Percentiles rank a stretch among this genome's conserved stretches.
Conservation (phyloP, 2,888 invertebrate genomes). For the Phortica magna region DNA sequence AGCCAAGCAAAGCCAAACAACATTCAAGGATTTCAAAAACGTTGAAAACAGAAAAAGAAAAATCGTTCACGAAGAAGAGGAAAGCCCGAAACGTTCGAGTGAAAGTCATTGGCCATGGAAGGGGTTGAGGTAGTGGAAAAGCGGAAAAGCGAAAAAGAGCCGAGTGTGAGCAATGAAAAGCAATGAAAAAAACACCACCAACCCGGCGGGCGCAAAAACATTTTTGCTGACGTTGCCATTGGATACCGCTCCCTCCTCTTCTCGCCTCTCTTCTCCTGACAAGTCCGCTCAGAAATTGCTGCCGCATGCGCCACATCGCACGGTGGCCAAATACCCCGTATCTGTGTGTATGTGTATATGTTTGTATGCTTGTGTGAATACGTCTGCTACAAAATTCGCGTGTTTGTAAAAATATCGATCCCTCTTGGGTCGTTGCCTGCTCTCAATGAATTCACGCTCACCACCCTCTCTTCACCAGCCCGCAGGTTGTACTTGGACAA, state of each 20-base stretch:
- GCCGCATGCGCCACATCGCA: background rate
- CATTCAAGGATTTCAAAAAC: slow-evolving; percentile 64
- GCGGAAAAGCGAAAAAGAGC: background rate
- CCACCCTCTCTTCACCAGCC: background rate
- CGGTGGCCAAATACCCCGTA: background rate
- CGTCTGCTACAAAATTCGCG: slow-evolving; percentile 16
- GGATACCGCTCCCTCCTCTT: background rate
- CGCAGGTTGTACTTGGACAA: background rate
- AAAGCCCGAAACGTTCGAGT: background rate
- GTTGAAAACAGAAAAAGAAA: slow-evolving; percentile 15
- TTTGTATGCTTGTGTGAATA: slow-evolving; percentile 33
- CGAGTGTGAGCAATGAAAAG: background rate
- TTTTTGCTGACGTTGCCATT: slow-evolving; percentile 62
- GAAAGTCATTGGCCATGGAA: background rate
- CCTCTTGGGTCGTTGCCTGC: slow-evolving; percentile 69
- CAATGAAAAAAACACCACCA: slow-evolving; percentile 13
- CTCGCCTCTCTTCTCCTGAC: background rate
- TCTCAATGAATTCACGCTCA: slow-evolving; percentile 64
- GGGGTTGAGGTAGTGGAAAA: background rate
- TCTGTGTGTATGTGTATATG: slow-evolving; percentile 11
- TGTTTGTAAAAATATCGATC: slow-evolving; percentile 65
- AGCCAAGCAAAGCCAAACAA: slow-evolving; percentile 69
- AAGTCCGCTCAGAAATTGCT: slow-evolving; percentile 28
- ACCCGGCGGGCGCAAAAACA: slow-evolving; percentile 52
- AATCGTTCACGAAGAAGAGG: background rate